phyloP scores from a whole-genome alignment of 2,113 vertebrate genomes.

The Naja naja region DNA sequence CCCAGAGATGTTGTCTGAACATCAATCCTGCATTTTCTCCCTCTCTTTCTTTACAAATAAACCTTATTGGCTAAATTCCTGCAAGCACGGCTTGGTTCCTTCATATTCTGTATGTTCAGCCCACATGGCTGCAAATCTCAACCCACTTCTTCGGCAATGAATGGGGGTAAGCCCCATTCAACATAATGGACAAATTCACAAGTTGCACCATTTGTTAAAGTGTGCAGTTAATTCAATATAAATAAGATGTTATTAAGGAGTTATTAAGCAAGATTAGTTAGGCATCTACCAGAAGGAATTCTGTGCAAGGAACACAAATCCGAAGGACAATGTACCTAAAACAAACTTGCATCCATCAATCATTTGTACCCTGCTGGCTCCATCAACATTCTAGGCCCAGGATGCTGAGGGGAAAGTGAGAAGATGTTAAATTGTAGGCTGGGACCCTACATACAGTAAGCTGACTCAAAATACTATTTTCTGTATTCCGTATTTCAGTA shows the following conservation, averaged over 20 bases:
- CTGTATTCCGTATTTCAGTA: background rate
- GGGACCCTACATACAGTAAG: background rate
- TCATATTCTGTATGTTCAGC: background rate
- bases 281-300: background rate
- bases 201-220: background rate
- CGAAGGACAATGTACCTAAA: background rate
- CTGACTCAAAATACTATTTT: background rate
- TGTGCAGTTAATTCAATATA: background rate
- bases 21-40: background rate
- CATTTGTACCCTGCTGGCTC: background rate
- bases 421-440: background rate
- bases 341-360: background rate
- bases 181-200: background rate
- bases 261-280: background rate
- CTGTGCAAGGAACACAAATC: background rate
- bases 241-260: background rate
- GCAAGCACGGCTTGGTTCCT: background rate
- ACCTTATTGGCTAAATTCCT: background rate
- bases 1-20: background rate
- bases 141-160: background rate
- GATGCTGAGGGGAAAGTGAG: background rate
- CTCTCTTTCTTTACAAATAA: background rate
- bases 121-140: background rate
- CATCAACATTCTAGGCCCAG: background rate
- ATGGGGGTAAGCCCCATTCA: background rate